These are phyloP conservation scores for Spizaetus ornatus DNA, from an alignment of 2,113 vertebrate species.

Conservation along the genomic window DNA sequence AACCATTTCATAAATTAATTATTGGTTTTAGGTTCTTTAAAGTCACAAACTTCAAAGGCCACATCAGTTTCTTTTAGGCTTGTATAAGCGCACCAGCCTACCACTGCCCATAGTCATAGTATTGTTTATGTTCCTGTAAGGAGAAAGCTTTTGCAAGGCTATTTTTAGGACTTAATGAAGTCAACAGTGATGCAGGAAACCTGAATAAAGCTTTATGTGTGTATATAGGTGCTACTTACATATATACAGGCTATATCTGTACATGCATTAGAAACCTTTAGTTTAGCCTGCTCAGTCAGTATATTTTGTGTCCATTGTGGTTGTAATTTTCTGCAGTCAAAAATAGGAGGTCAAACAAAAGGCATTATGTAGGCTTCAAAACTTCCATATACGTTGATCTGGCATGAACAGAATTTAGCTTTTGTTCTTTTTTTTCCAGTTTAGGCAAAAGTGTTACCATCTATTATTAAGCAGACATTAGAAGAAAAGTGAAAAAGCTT, in stretches of 20 bases:
- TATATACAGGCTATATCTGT: background rate
- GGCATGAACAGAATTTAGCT: background rate
- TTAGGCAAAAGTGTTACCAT: background rate
- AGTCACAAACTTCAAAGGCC: background rate
- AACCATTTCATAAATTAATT: background rate
- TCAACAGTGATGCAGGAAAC: background rate
- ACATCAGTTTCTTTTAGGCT: background rate
- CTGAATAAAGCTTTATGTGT: background rate
- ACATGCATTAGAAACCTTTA: background rate
- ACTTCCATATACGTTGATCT: background rate
- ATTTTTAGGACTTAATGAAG: conserved; percentile 18
- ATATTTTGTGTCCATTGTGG: background rate
- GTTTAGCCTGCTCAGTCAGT: background rate
- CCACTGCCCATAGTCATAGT: background rate
- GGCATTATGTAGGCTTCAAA: background rate
- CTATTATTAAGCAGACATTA: background rate
- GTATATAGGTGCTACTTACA: background rate
- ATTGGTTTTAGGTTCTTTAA: background rate
- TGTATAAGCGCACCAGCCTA: background rate
- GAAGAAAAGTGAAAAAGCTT: background rate
- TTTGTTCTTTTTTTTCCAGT: background rate
- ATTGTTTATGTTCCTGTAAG: background rate
- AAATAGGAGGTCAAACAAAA: conserved; percentile 1
- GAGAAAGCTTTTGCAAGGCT: background rate
- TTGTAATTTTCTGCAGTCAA: background rate